Percentiles rank a stretch among this genome's conserved stretches.
phyloP scores from a whole-genome alignment of 1,140 invertebrate genomes.

The Platorchestia sp. region DNA sequence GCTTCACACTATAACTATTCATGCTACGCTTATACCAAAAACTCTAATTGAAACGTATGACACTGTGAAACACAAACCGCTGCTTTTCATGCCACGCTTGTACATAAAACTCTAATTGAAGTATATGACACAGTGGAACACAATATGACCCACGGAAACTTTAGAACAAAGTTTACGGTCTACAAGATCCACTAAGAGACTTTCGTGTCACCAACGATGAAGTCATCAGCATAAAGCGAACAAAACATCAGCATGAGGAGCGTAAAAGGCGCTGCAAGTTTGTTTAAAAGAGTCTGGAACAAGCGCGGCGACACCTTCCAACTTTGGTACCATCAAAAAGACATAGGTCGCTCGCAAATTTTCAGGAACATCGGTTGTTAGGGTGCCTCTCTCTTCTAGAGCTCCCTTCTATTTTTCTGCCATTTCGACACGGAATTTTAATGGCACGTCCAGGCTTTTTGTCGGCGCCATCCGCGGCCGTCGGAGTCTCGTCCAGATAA shows the following conservation, averaged over 20 bases:
- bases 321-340: slow-evolving; percentile 40
- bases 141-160: not conserved
- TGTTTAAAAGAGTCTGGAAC: slow-evolving; percentile 38
- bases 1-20: too few relatives aligned
- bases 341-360: slow-evolving; percentile 46
- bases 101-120: not conserved
- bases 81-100: not conserved
- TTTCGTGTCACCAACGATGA: slow-evolving; percentile 2
- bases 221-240: slow-evolving; percentile 51
- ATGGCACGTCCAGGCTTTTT: slow-evolving; percentile 42
- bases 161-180: slow-evolving; percentile 16
- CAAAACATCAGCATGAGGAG: slow-evolving; percentile 11
- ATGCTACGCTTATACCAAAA: too few relatives aligned
- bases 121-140: not conserved
- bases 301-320: slow-evolving; percentile 39
- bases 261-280: not conserved
- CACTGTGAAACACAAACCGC: too few relatives aligned
- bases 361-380: slow-evolving; percentile 46
- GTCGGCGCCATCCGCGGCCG: slow-evolving; percentile 1
- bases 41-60: too few relatives aligned
- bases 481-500: slow-evolving; percentile 42
- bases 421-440: slow-evolving; percentile 43
- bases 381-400: slow-evolving; percentile 32
- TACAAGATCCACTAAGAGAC: not conserved
- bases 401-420: slow-evolving; percentile 21